A percentile compares a stretch with the other conserved stretches of the same genome.
Conservation (phyloP, 2,888 invertebrate genomes). For the Aricia artaxerxes region DNA sequence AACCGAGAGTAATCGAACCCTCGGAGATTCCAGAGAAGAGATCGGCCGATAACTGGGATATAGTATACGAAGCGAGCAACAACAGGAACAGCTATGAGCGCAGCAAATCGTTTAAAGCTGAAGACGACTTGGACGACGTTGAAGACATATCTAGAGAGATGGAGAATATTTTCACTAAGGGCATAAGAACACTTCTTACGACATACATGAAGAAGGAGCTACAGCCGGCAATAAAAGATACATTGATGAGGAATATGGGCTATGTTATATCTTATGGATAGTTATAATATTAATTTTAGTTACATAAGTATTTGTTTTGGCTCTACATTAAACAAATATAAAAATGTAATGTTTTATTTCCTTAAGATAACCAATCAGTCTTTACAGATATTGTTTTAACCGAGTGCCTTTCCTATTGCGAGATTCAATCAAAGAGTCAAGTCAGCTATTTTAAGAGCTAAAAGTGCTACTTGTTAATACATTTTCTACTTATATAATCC, state of each 20-base stretch:
- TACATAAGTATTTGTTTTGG: not conserved
- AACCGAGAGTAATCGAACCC: slow-evolving; percentile 54
- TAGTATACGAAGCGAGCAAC: slow-evolving; percentile 61
- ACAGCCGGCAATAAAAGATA: slow-evolving; percentile 92
- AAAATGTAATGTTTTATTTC: not conserved
- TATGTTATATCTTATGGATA: slow-evolving; percentile 92
- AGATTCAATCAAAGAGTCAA: not conserved
- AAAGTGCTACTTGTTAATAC: not conserved
- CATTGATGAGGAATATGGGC: slow-evolving; percentile 92
- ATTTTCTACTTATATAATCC: not conserved
- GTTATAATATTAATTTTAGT: slow-evolving; percentile 36
- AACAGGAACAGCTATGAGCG: slow-evolving; percentile 68
- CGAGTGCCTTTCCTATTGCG: not conserved
- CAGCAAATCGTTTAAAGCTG: slow-evolving; percentile 73
- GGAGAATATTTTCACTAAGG: slow-evolving; percentile 91
- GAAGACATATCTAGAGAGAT: slow-evolving; percentile 88
- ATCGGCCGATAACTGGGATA: slow-evolving; percentile 61
- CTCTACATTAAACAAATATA: not conserved
- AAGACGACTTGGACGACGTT: slow-evolving; percentile 80
- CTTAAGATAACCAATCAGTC: not conserved
- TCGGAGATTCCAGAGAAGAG: slow-evolving; percentile 54
- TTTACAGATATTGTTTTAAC: not conserved
- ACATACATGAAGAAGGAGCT: slow-evolving; percentile 91
- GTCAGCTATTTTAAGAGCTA: not conserved
- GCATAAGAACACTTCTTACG: slow-evolving; percentile 89